phyloP scores from a whole-genome alignment of 2,888 invertebrate species.

The Scaptomyza cyrtandrae region DNA sequence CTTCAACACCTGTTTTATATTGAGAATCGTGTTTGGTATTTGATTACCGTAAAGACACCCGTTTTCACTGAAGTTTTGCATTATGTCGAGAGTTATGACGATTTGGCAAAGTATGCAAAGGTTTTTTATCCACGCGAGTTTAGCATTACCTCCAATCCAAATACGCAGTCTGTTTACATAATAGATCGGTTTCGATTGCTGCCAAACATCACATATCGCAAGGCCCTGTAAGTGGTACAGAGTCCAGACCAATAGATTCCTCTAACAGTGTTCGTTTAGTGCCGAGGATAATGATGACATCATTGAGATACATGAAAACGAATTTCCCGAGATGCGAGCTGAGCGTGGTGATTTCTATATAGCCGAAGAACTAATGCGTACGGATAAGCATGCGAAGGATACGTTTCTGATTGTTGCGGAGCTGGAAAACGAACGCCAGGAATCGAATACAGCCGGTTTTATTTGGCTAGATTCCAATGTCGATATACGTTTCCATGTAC shows the following conservation, averaged over 20 bases:
- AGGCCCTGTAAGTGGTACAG: conserved; percentile 73
- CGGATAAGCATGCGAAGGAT: conserved; percentile 26
- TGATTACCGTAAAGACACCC: conserved; percentile 61
- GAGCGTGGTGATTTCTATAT: conserved; percentile 89
- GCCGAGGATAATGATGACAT: conserved; percentile 91
- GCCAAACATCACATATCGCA: conserved; percentile 66
- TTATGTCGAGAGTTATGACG: conserved; percentile 47
- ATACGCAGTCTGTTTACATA: conserved; percentile 64
- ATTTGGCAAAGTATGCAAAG: conserved; percentile 46
- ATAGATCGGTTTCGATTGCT: conserved; percentile 54
- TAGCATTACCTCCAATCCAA: conserved; percentile 41
- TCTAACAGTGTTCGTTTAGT: conserved; percentile 82
- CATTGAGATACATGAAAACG: conserved; percentile 86
- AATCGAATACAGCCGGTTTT: conserved; percentile 66
- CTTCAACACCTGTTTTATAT: conserved; percentile 62
- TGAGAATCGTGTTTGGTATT: conserved; percentile 57
- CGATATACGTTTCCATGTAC: conserved; percentile 53
- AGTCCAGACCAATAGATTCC: background rate
- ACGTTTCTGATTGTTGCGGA: conserved; percentile 87
- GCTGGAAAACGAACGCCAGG: conserved; percentile 24
- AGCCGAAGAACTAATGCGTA: conserved; percentile 87
- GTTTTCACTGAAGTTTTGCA: conserved; percentile 9
- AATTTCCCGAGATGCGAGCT: conserved; percentile 85
- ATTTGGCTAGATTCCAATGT: conserved; percentile 79
- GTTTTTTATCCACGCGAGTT: conserved; percentile 71